These are phyloP conservation scores for Triplophysa rosa DNA, from an alignment of 2,113 vertebrate species.

Conservation along the genomic window DNA sequence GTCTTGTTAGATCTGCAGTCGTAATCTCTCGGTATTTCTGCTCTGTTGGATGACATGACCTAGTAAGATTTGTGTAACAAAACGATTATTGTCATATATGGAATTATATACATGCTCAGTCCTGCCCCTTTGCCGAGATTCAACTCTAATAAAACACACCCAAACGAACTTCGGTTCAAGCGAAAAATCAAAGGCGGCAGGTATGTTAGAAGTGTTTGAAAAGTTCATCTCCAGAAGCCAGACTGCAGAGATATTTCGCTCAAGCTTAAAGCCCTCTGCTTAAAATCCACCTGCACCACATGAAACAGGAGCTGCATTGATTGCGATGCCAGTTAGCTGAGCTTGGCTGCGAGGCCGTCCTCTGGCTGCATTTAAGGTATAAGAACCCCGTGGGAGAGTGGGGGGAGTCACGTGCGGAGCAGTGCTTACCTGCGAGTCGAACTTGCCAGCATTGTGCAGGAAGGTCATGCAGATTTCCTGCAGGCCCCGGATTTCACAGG, in stretches of 20 bases:
- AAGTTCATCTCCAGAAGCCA: too few relatives aligned
- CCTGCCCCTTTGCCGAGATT: not conserved
- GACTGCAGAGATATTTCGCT: too few relatives aligned
- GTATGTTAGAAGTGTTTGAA: too few relatives aligned
- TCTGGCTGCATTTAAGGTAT: slow-evolving; percentile 52
- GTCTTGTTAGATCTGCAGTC: slow-evolving; percentile 13
- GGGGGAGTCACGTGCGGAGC: not conserved
- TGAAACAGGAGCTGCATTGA: slow-evolving; percentile 65
- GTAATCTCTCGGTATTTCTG: slow-evolving; percentile 6
- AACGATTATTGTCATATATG: slow-evolving; percentile 24
- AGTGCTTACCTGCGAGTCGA: slow-evolving; percentile 93
- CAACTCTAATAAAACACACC: too few relatives aligned
- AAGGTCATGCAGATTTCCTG: slow-evolving; percentile 99
- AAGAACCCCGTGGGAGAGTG: slow-evolving; percentile 49
- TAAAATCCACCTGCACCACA: slow-evolving; percentile 56
- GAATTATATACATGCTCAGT: not conserved
- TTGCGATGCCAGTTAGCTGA: slow-evolving; percentile 61
- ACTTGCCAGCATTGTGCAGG: slow-evolving; percentile 98
- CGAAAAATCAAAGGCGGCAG: too few relatives aligned
- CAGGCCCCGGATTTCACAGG: slow-evolving; percentile 95
- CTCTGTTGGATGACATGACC: slow-evolving; percentile 12
- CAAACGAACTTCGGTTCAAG: too few relatives aligned
- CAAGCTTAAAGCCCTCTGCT: slow-evolving; percentile 46
- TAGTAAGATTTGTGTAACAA: not conserved
- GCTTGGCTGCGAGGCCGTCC: slow-evolving; percentile 50